Evolutionary conservation across 2,797 vertebrate species (phyloP).

Genomic region (Bovichtus variegatus): DNA sequence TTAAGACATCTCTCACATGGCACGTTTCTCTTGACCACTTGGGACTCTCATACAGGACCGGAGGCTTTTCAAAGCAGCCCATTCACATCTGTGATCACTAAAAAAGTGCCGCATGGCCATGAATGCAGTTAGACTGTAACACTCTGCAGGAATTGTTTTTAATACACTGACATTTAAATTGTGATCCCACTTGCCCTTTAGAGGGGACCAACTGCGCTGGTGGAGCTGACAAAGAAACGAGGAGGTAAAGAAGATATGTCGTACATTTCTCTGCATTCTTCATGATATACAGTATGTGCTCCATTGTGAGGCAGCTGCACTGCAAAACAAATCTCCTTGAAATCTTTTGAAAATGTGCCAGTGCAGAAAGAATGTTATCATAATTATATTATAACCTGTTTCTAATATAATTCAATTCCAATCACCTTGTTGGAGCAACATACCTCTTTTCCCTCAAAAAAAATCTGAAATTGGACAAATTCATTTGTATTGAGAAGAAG

Average conservation of each 20-base stretch:
- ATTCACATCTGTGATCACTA: conserved; percentile 80
- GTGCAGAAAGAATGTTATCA: background rate
- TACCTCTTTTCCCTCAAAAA: background rate
- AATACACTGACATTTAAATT: conserved; percentile 79
- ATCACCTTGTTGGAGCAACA: background rate
- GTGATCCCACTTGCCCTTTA: conserved; percentile 85
- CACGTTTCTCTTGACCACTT: conserved; percentile 79
- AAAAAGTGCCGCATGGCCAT: conserved; percentile 66
- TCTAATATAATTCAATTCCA: background rate
- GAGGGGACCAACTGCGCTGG: conserved; percentile 62
- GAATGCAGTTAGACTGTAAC: conserved; percentile 80
- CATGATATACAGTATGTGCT: background rate
- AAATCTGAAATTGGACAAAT: background rate
- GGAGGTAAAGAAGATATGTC: background rate
- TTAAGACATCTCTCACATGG: conserved; percentile 84
- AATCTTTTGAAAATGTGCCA: background rate
- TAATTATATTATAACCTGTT: background rate
- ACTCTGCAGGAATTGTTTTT: conserved; percentile 78
- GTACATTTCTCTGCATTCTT: background rate
- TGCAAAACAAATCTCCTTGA: background rate
- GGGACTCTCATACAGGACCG: conserved; percentile 73
- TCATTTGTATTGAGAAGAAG: background rate
- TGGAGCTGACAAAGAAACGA: conserved; percentile 44
- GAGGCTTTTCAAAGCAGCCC: conserved; percentile 70
- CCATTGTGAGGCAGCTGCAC: background rate